Conservation (phyloP, 1,140 invertebrate genomes). For the Elymnias hypermnestra region DNA sequence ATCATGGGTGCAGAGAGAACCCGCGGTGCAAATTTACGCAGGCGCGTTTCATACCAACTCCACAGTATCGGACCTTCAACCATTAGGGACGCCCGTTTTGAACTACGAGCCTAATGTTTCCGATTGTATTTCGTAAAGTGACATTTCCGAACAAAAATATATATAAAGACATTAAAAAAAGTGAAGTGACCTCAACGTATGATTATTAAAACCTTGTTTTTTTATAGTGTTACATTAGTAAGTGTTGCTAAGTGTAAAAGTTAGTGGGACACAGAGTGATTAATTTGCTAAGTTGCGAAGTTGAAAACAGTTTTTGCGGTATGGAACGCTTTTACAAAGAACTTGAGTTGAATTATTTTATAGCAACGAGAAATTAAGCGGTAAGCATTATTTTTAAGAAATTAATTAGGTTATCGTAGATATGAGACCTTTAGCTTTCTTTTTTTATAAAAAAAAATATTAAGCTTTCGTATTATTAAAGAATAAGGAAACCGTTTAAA, state of each 20-base stretch:
- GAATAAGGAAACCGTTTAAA: too few relatives aligned
- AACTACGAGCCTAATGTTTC: too few relatives aligned
- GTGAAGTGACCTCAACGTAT: constrained; percentile 19
- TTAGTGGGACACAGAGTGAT: constrained; percentile 23
- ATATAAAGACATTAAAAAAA: constrained; percentile 3
- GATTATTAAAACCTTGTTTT: constrained; percentile 10
- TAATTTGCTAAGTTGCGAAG: constrained; percentile 23
- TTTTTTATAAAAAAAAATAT: too few relatives aligned
- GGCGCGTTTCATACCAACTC: constrained; percentile 46
- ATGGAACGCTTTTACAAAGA: constrained; percentile 4
- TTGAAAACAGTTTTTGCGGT: constrained; percentile 15
- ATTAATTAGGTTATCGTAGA: too few relatives aligned
- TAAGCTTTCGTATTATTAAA: too few relatives aligned
- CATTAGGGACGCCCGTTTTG: constrained; percentile 39
- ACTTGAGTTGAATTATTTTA: constrained; percentile 1
- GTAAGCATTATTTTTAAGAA: too few relatives aligned
- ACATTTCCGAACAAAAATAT: constrained; percentile 19
- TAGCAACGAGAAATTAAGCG: constrained; percentile 1
- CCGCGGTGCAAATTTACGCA: constrained; percentile 57
- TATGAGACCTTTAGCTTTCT: too few relatives aligned
- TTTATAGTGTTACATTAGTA: constrained; percentile 19
- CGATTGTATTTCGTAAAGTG: constrained; percentile 16
- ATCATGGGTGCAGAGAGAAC: constrained; percentile 51
- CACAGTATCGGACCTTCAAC: constrained; percentile 48
- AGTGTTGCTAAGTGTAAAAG: constrained; percentile 26